Evolutionary conservation across 30 jellyfish, hydroid and myxozoan species (phyloP), one percentile per base, ranked within the genome.

Genomic region (Aurelia sp.): DNA sequence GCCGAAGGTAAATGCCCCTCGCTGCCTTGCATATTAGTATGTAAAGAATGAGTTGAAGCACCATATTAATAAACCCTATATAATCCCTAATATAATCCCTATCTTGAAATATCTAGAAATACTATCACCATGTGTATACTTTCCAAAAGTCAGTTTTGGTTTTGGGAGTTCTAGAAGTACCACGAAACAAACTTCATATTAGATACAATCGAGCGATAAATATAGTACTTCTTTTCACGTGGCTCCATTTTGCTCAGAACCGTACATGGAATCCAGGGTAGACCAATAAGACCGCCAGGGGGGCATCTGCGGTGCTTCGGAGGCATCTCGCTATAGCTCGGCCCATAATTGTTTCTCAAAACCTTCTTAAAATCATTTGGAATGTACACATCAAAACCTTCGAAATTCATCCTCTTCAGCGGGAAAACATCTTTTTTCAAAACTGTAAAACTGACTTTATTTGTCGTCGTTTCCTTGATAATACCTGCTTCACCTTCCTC

Each of bases 261-360:
- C 37, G 75, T 77, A 81, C 98, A 93, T 27, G 92, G 41, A 74
- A 72, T 58, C 97, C 98, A 94, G 1, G 99, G 99, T 16, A 90
- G 20, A 20, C 98, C 97, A 31, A 86, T 50, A 18, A 59, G 64
- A 12, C 83, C 82, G 19, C 85, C 81, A 4, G 84, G 82, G 35
- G 97, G 98, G 67, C 97, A 92, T 31, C 84, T 84, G 6, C 62
- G 33, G 19, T 8, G 19, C 62, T 30, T 66, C 17, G 87, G 62
- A 16, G 95, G 89, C 22, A 75, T 72, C 8, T 50, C 53, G 53
- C 57, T 9, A 74, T 81, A 86, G 66, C 78, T 15, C 3, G 58
- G 48, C 17, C 99, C 97, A 78, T 50, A 94, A n/a, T n/a, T 18
- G 15, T 35, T 51, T 21, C n/a, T 40, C 51, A 89, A 31, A 22